Evolutionary conservation across 2,888 invertebrate genomes (phyloP).

Genomic region (Drosophila maculinotata): DNA sequence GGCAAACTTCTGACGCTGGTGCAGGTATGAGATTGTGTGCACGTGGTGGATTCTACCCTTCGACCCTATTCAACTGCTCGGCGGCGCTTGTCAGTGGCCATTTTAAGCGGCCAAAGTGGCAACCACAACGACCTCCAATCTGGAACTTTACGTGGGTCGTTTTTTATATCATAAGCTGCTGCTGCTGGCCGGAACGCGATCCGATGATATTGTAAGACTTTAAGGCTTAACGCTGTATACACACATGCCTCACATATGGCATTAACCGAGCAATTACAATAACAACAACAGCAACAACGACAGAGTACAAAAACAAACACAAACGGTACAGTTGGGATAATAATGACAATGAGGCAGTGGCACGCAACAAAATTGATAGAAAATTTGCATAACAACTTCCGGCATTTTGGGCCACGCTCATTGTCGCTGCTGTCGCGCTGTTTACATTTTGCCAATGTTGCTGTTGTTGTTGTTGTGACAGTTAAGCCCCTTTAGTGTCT

Average conservation of each 20-base stretch:
- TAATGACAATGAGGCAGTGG: slow-evolving; percentile 44
- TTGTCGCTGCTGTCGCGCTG: slow-evolving; percentile 37
- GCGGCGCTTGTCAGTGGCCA: slow-evolving; percentile 5
- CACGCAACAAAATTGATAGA: slow-evolving; percentile 52
- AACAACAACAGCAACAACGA: slow-evolving; percentile 15
- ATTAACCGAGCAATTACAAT: slow-evolving; percentile 55
- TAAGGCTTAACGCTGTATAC: slow-evolving; percentile 40
- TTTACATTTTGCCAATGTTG: slow-evolving; percentile 27
- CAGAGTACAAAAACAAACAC: slow-evolving; percentile 2
- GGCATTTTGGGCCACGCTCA: slow-evolving; percentile 50
- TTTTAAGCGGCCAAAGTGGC: slow-evolving; percentile 10
- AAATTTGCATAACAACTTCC: slow-evolving; percentile 76
- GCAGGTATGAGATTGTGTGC: slow-evolving; percentile 1
- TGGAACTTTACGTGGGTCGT: slow-evolving; percentile 14
- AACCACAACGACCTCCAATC: slow-evolving; percentile 34
- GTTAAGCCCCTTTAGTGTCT: slow-evolving; percentile 55
- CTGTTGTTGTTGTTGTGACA: slow-evolving; percentile 32
- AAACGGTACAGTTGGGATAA: slow-evolving; percentile 23
- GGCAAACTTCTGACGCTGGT: not conserved
- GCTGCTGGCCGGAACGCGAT: slow-evolving; percentile 6
- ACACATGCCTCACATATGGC: slow-evolving; percentile 24
- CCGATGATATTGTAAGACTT: slow-evolving; percentile 43
- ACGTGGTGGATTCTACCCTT: slow-evolving; percentile 10
- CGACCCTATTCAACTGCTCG: slow-evolving; percentile 12
- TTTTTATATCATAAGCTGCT: slow-evolving; percentile 25